These are phyloP conservation scores for Onthophagus sagittarius DNA, from an alignment of 2,888 invertebrate species.

Conservation along the genomic window DNA sequence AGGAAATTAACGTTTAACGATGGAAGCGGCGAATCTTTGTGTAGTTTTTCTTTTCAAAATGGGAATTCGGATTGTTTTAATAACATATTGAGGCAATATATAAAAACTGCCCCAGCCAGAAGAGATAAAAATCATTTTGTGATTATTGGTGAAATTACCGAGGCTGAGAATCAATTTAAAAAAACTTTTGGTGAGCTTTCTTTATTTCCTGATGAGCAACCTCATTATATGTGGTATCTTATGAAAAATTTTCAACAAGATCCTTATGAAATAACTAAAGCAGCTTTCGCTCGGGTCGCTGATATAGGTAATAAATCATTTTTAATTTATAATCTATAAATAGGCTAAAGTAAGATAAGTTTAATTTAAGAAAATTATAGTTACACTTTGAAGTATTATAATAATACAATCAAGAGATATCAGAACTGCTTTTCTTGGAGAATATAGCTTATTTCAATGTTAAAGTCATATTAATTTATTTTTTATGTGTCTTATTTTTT, in stretches of 20 bases:
- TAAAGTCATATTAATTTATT: too few relatives aligned
- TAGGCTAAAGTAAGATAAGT: too few relatives aligned
- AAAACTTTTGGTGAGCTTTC: conserved; percentile 85
- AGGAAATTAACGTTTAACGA: conserved; percentile 63
- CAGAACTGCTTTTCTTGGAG: too few relatives aligned
- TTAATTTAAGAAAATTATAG: too few relatives aligned
- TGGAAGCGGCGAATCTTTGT: conserved; percentile 67
- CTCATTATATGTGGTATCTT: conserved; percentile 64
- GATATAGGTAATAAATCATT: conserved; percentile 61
- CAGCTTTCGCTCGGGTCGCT: conserved; percentile 82
- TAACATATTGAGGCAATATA: conserved; percentile 58
- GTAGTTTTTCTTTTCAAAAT: conserved; percentile 83
- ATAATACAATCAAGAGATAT: too few relatives aligned
- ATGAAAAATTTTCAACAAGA: conserved; percentile 59
- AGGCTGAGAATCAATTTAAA: conserved; percentile 67
- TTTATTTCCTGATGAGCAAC: conserved; percentile 65
- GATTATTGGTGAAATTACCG: conserved; percentile 64
- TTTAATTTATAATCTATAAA: too few relatives aligned
- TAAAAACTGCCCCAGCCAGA: conserved; percentile 64
- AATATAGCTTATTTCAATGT: too few relatives aligned
- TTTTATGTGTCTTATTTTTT: too few relatives aligned
- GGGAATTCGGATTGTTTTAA: conserved; percentile 80
- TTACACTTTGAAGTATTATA: too few relatives aligned
- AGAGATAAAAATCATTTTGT: conserved; percentile 69
- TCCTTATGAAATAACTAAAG: conserved; percentile 80